Conservation (phyloP, 2,797 vertebrate genomes). For the Anas bernieri region DNA sequence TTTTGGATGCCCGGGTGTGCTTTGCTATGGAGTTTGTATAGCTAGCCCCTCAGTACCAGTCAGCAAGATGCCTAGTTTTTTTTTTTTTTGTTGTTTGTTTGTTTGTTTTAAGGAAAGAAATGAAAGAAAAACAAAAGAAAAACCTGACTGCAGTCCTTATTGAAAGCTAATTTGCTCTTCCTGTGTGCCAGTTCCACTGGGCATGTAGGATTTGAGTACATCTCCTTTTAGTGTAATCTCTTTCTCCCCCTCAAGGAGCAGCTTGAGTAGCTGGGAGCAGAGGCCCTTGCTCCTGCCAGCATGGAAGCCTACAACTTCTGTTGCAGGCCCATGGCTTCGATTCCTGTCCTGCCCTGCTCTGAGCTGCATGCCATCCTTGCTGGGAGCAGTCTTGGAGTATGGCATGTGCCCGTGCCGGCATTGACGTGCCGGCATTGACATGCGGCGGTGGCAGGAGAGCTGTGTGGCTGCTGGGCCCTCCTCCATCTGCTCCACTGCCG, state of each 20-base stretch:
- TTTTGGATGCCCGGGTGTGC: background rate
- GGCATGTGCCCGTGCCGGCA: background rate
- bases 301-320: background rate
- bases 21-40: background rate
- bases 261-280: background rate
- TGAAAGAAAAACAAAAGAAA: background rate
- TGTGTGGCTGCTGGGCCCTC: background rate
- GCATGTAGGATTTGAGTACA: background rate
- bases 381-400: accelerated
- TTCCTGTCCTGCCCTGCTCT: background rate
- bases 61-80: background rate
- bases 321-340: background rate
- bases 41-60: background rate
- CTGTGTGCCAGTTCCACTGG: background rate
- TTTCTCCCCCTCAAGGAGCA: background rate
- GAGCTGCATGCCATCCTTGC: background rate
- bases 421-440: too few relatives aligned
- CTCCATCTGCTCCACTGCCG: accelerated
- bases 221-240: background rate
- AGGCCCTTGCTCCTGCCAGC: background rate
- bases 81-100: too few relatives aligned
- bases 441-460: background rate
- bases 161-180: background rate
- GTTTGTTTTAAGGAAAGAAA: background rate
- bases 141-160: background rate